A percentile compares a stretch with the other conserved stretches of the same genome.
Evolutionary conservation across 2,797 vertebrate genomes (phyloP).

Genomic region (Melanotaenia boesemani): DNA sequence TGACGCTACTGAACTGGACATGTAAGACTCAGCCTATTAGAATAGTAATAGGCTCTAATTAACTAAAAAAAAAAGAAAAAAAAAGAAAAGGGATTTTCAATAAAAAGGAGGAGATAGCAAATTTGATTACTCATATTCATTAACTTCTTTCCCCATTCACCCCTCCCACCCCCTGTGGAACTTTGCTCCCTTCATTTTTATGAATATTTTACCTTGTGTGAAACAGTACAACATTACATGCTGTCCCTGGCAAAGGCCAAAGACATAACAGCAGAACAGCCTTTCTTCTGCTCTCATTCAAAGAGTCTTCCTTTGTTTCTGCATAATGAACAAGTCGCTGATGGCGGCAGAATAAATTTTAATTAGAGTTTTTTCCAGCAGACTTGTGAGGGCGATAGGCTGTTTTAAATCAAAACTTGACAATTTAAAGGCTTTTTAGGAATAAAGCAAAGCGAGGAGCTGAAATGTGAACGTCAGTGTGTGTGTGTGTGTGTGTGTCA

Average conservation of each 20-base stretch:
- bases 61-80: conserved; percentile 89
- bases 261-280: conserved; percentile 60
- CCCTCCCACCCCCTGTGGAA: conserved; percentile 52
- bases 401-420: conserved; percentile 65
- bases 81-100: conserved; percentile 83
- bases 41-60: conserved; percentile 98
- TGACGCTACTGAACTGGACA: conserved; percentile 84
- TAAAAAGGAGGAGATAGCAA: conserved; percentile 91
- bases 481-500: conserved; percentile 10
- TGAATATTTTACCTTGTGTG: conserved; percentile 77
- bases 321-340: conserved; percentile 73
- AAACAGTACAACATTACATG: conserved; percentile 67
- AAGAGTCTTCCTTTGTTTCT: conserved; percentile 73
- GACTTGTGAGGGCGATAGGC: conserved; percentile 58
- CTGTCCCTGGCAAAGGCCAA: conserved; percentile 72
- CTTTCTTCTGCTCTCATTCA: conserved; percentile 68
- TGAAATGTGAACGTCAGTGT: conserved; percentile 16
- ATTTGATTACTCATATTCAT: conserved; percentile 97
- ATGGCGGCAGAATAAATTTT: conserved; percentile 68
- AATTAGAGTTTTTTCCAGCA: conserved; percentile 60
- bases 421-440: conserved; percentile 59
- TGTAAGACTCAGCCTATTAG: conserved; percentile 93
- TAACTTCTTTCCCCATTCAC: conserved; percentile 81
- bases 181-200: conserved; percentile 77
- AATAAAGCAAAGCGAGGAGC: conserved; percentile 45